phyloP scores from a whole-genome alignment of 2,797 vertebrate genomes.

The Sebastiscus albofasciatus region DNA sequence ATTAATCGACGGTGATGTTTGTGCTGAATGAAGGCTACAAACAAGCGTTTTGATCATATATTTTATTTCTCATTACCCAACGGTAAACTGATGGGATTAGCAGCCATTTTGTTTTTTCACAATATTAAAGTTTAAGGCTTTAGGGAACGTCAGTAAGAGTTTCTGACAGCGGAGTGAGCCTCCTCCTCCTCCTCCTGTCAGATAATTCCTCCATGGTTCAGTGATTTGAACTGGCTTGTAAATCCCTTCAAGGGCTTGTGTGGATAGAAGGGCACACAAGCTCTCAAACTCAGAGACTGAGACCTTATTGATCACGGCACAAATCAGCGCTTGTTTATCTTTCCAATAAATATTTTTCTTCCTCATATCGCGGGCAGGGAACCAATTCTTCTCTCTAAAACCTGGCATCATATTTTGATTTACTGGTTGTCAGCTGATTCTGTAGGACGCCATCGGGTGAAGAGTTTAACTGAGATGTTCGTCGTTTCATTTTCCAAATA shows the following conservation, averaged over 20 bases:
- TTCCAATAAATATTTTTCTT: conserved; percentile 6
- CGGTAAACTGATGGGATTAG: background rate
- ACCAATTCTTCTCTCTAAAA: background rate
- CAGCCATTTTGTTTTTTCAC: conserved; percentile 7
- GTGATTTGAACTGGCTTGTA: conserved; percentile 48
- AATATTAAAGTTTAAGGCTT: conserved; percentile 23
- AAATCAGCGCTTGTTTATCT: conserved; percentile 36
- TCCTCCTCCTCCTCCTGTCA: conserved; percentile 22
- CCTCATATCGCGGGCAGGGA: background rate
- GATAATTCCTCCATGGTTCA: conserved; percentile 49
- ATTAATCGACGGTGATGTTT: background rate
- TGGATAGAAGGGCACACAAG: conserved; percentile 26
- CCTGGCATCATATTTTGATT: conserved; percentile 1
- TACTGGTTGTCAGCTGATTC: background rate
- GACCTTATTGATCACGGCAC: conserved; percentile 32
- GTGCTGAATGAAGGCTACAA: conserved; percentile 2
- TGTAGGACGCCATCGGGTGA: background rate
- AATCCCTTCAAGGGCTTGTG: conserved; percentile 55
- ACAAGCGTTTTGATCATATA: no score
- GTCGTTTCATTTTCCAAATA: background rate
- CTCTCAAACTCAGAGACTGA: conserved; percentile 19
- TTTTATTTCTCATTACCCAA: background rate
- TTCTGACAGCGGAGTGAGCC: conserved; percentile 46
- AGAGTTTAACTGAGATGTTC: background rate
- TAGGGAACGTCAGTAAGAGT: conserved; percentile 26